Evolutionary conservation across 2,113 vertebrate genomes (phyloP), one percentile per base, ranked within the genome.

Genomic region (Prinia subflava): DNA sequence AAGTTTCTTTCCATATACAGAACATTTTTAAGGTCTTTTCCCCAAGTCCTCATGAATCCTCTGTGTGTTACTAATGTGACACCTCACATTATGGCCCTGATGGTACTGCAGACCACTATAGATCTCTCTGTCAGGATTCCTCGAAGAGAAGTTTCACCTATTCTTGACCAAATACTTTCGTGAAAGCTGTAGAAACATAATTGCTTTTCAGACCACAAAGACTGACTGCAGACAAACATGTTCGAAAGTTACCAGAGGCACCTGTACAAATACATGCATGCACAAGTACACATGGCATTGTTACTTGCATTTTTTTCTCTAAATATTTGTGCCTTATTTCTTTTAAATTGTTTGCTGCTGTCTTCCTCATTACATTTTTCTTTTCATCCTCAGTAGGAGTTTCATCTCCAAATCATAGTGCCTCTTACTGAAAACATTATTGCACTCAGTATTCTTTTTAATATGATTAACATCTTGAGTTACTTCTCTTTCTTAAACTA

Each of bases 151-250:
- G 4, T 83, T 94, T 89, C 52, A 78, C 52, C 21, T 83, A 68
- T 41, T 90, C 60, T 74, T 89, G 52, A 81, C 44, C 68, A 84
- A 64, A 71, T 52, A 37, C 39, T 91, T 92, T 37, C 15, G 71
- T 56, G 64, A 92, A 93, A 94, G 24, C 80, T 93, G 60, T 55
- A 94, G 73, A 90, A 93, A 96, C 42, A 23, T 12, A 90, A 74
- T 21, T 71, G 59, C 23, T 70, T 90, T 86, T 71, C 65, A 78
- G 42, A 78, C 35, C 9, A 6, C 28, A 39, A 92, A 74, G 71
- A 67, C 25, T 56, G 30, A 64, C 55, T 78, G 31, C 35, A 81
- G 42, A 90, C 55, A 92, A 73, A 50, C 67, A 65, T 69, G 21
- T 68, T 60, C 64, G 70, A 18, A 93, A 83, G 63, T 90, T 90